Evolutionary conservation across 1,140 invertebrate species (phyloP), one percentile per base, ranked within the genome.

Genomic region (Drosophila kepulauana): DNA sequence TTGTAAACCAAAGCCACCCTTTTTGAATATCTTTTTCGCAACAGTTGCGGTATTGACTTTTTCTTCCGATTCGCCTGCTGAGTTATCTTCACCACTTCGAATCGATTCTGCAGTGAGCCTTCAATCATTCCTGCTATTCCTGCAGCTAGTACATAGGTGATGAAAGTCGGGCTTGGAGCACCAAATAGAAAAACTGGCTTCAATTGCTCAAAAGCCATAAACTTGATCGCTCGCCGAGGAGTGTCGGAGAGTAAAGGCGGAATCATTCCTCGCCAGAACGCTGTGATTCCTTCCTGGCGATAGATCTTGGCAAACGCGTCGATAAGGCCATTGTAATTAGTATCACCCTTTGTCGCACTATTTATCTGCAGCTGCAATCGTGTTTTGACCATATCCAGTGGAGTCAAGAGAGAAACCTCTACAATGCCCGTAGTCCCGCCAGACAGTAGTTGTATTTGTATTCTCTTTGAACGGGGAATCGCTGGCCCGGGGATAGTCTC

Each of bases 61-160:
- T 95, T 92, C 5, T 48, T 41, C 0, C 94, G 93, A 38, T 97
- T 96, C 1, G 96, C 95, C 92, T 97, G 96, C 35, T 97, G 93
- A 11, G 95, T 95, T 0, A 99, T 97, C 94, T 99, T 99, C 1
- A 99, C 97, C 33, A 98, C 97, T 94, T 99, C 98, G 93, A 99
- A 98, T 1, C 98, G 98, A 93, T 98, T 98, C 0, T 98, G 96
- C 43, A 98, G 92, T 65, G 98, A 93, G 3, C 95, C 97, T 93
- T 99, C 98, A 6, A 97, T 96, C 1, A 97, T 93, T 38, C 98
- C 98, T 28, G 97, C 96, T 64, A 95, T 94, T 1, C 98, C 93
- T 57, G 98, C 98, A 81, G 98, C 96, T 68, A 97, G 91, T 15
- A 96, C 95, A 93, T 97, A 97, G 48, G 96, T 97, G 97, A 96